Conservation (phyloP, 2,888 invertebrate genomes). For the Microctonus hyperodae region DNA sequence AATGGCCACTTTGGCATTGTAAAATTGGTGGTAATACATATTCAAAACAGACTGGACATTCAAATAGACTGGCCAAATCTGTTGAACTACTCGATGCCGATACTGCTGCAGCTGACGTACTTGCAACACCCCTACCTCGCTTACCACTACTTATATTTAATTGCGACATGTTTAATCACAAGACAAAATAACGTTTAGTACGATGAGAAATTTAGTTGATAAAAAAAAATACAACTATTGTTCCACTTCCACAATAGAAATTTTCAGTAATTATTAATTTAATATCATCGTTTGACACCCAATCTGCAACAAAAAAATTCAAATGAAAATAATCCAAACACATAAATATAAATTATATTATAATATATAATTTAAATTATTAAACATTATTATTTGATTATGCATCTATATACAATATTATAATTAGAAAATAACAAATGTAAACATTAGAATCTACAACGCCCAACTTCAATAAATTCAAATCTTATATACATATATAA, state of each 20-base stretch:
- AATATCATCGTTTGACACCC: not conserved
- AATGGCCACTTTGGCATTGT: conserved; percentile 98
- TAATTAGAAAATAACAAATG: not conserved
- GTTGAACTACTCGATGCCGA: conserved; percentile 77
- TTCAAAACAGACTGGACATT: conserved; percentile 98
- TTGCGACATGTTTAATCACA: conserved; percentile 50
- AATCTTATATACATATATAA: not conserved
- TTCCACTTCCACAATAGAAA: not conserved
- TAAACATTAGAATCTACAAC: too few relatives aligned
- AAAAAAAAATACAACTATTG: not conserved
- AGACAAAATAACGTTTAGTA: not conserved
- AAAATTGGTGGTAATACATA: conserved; percentile 98
- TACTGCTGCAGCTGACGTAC: conserved; percentile 66
- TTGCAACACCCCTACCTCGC: conserved; percentile 58
- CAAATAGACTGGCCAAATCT: conserved; percentile 89
- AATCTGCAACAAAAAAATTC: not conserved
- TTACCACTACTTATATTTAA: conserved; percentile 59
- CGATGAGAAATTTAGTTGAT: not conserved
- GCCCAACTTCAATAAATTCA: not conserved
- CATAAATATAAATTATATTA: not conserved
- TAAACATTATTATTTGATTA: not conserved
- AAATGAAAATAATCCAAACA: not conserved
- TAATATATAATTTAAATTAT: not conserved
- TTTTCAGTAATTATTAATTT: not conserved
- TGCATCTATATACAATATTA: not conserved